Base-by-base conservation (phyloP, 2,888 invertebrate genomes). In the Drosophila antonietae region DNA sequence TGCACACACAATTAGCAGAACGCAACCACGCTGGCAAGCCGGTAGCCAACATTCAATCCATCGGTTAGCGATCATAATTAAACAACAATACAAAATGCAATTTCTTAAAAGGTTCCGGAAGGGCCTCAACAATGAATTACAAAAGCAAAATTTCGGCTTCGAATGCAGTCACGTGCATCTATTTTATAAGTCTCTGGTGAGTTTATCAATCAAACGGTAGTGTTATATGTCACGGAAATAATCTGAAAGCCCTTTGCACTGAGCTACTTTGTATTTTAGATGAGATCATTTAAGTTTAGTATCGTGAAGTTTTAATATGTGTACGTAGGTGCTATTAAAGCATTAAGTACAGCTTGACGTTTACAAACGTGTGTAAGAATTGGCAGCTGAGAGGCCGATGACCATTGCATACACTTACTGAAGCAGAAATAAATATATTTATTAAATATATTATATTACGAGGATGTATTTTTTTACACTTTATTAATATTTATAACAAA, bases 171-270 rank as follows among this genome's bases (percentile, higher is more conserved):
- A 90, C 55, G 84, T 90, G 18, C 92, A 92, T 52, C 81, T 91
- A 58, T 93, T 93, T 80, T 91, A 92, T 71, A 89, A 88, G 74
- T 93, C 92, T 23, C 91, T 92, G 91, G 93, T 91, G 88, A 84
- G 81, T 78, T 15, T 44, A 20, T 35, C 18, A 12, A 14, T 12
- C 1, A 49, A 31, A 8, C 55, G n/a, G 18, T 52, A 44, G 18
- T 67, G 43, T 3, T 18, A 33, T 18, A 23, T 8, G 18, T 31
- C 18, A 12, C 14, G 33, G 7, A 33, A 33, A 18, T 33, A 5
- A 33, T 12, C 33, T 23, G 4, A 39, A 65, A 23, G 35, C 23
- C 44, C 62, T 59, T 62, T 37, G n/a, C 23, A 44, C 23, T 10
- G 18, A 2, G 5, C 47, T 53, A 53, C 37, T 15, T 39, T 7